These are phyloP conservation scores for Bellardia pandia DNA, from an alignment of 2,888 invertebrate genomes.

Conservation along the genomic window DNA sequence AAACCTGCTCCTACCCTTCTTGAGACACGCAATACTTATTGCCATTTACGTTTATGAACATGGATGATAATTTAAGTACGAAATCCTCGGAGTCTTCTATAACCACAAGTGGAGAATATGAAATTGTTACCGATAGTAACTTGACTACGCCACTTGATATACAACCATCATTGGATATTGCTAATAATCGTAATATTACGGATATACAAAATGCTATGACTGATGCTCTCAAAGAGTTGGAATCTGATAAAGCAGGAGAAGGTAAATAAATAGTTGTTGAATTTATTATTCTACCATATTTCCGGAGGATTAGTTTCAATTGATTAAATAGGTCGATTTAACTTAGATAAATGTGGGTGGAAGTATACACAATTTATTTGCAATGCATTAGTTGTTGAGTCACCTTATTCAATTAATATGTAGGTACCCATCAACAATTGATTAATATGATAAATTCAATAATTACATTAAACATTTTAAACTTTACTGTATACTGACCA, in stretches of 20 bases:
- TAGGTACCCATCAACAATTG: not conserved
- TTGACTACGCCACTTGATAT: constrained; percentile 81
- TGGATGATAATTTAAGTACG: constrained; percentile 88
- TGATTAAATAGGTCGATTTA: not conserved
- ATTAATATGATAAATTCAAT: not conserved
- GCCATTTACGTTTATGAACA: constrained; percentile 75
- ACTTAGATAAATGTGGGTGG: constrained; percentile 1
- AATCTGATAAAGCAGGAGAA: constrained; percentile 75
- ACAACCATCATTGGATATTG: constrained; percentile 86
- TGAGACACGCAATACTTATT: constrained; percentile 1
- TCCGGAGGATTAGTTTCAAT: not conserved
- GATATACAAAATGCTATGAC: constrained; percentile 87
- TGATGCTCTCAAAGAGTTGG: constrained; percentile 85
- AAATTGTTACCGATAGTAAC: constrained; percentile 86
- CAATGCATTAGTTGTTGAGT: constrained; percentile 8
- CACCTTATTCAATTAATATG: not conserved
- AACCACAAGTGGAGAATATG: constrained; percentile 89
- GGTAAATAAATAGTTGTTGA: constrained; percentile 59
- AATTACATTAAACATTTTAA: not conserved
- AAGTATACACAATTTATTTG: not conserved
- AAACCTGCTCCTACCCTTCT: not conserved
- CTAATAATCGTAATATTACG: constrained; percentile 87
- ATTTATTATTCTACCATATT: not conserved
- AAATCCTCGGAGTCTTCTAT: constrained; percentile 89
- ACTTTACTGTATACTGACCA: not conserved